Base-by-base conservation (phyloP, 1,140 invertebrate species). In the Heliconius eleuchia region DNA sequence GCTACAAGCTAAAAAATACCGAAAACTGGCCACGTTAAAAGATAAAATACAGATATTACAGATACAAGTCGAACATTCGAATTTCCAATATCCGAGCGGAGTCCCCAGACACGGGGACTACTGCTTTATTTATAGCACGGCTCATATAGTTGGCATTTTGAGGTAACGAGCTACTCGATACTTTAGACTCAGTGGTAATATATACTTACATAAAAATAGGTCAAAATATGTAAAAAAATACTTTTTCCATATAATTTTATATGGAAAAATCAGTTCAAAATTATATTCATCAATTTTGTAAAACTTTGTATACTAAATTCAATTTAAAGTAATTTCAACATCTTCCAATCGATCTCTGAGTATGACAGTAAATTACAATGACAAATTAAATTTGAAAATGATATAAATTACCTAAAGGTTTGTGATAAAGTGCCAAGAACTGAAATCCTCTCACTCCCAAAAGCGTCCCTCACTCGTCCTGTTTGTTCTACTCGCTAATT, bases 1-100 rank as follows among this genome's bases (percentile, higher is more conserved):
- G 5, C 18, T 19, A 5, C 18, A 19, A 52, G 18, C 18, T 7
- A 19, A 52, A 52, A 52, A 18, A 52, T 52, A 46, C 3, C 42
- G 42, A 16, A 46, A 5, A 66, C 9, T 27, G 18, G 27, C 60
- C 11, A 13, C 6, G 27, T n/a, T 60, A 60, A 11, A 11, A 23
- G 7, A 60, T 7, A 11, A 60, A 23, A 11, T 30, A 66, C 23
- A 66, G 11, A 66, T 66, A 13, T 46, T 46, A 46, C 42, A 46
- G 42, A 46, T 46, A 46, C 16, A 46, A 46, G 42, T 46, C 4
- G 13, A 27, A 60, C 57, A 60, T 9, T 23, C 23, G 23, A 34
- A 55, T 75, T 37, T 60, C 74, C 55, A 60, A 75, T 60, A 75
- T 57, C 23, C 52, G 18, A 75, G 37, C 23, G 39, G 19, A 30